Evolutionary conservation across 2,888 invertebrate genomes (phyloP), one percentile per base, ranked within the genome.

Genomic region (Deroplatys truncata): DNA sequence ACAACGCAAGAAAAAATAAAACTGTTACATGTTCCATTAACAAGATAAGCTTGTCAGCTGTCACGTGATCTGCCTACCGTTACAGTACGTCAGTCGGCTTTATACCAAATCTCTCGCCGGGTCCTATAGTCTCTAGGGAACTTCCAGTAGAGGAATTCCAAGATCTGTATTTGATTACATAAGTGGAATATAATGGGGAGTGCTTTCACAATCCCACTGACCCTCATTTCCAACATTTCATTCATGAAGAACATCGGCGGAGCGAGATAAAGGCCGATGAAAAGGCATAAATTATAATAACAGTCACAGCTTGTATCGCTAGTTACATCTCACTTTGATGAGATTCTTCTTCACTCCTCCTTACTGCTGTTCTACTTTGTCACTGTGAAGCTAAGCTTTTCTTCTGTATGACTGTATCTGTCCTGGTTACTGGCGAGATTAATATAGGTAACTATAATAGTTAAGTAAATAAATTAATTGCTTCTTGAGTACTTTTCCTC

Each of bases 261-360:
- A n/a, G 82, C 82, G 84, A 84, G 84, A 84, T 84, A 29, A 84
- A 84, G 28, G 15, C 43, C 29, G 35, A 84, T 84, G 31, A 84
- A 84, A 29, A 84, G 43, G 31, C 31, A 20, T 35, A 84, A 25
- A 35, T 16, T 84, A 28, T 84, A 84, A 84, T 7, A 35, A 35
- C 84, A 84, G 84, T 15, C 28, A 28, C 25, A 84, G 20, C 56
- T n/a, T 43, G 25, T 85, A 15, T n/a, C 43, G 29, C 28, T 85
- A n/a, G 16, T 8, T 86, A 86, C 86, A 86, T 86, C 86, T 86
- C 86, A 86, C 56, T 86, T 86, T 86, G 86, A 82, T 82, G 72
- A 86, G 15, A n/a, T 29, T 20, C 56, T 20, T 72, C 20, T 7
- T 72, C 56, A 1, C 16, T 15, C 56, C 16, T 56, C 1, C 16